Conservation (phyloP, 2,797 vertebrate species). For the Pseudocheirus occidentalis region DNA sequence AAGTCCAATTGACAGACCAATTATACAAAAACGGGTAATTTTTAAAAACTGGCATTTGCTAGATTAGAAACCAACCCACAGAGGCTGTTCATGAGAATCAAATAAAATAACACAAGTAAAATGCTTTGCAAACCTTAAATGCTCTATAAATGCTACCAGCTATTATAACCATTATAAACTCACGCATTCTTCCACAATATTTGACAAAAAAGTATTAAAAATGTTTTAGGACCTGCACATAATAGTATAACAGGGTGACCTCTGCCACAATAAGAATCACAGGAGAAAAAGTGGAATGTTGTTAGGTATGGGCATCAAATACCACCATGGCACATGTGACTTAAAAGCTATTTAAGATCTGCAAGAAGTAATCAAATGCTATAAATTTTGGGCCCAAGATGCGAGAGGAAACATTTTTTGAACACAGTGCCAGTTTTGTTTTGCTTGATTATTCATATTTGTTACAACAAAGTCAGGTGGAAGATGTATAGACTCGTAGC, state of each 20-base stretch:
- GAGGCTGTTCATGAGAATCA: background rate
- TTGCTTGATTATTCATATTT: background rate
- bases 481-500: no score
- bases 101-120: background rate
- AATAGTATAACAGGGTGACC: background rate
- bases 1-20: background rate
- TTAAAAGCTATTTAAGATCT: background rate
- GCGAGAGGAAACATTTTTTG: background rate
- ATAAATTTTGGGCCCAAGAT: background rate
- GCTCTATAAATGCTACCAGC: background rate
- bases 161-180: background rate
- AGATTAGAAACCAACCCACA: background rate
- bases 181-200: background rate
- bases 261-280: background rate
- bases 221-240: background rate
- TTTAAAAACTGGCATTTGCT: background rate
- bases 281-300: background rate
- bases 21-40: background rate
- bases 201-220: background rate
- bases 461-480: background rate
- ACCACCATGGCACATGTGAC: background rate
- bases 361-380: background rate
- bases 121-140: background rate
- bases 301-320: background rate
- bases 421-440: background rate